Conservation (phyloP, 2,797 vertebrate genomes). For the Caiman crocodilus region DNA sequence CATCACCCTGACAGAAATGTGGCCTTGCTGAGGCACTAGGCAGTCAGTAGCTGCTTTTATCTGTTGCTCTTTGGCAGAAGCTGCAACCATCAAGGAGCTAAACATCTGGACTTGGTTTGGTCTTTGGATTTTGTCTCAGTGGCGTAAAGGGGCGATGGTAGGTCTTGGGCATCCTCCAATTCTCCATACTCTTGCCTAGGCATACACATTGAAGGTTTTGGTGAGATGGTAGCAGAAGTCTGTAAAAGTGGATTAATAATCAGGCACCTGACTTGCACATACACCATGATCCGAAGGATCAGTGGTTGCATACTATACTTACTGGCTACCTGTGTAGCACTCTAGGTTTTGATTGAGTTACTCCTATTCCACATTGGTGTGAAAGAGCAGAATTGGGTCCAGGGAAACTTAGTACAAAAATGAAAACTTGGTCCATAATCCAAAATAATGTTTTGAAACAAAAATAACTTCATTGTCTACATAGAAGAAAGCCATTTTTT, state of each 20-base stretch:
- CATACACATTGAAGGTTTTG: too few species aligned
- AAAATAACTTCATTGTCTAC: neutral
- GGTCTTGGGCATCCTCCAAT: too few species aligned
- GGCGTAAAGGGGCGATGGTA: too few species aligned
- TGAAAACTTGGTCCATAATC: neutral
- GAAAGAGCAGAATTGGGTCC: neutral
- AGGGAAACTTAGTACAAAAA: neutral
- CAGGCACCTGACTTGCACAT: fast-evolving
- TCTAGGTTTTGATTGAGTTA: neutral
- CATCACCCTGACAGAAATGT: too few species aligned
- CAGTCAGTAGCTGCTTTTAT: too few species aligned
- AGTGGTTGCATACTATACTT: neutral
- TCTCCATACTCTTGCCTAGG: too few species aligned
- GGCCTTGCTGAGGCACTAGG: too few species aligned
- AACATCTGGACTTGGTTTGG: too few species aligned
- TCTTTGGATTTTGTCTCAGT: too few species aligned
- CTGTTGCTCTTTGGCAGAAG: too few species aligned
- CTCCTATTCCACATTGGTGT: neutral
- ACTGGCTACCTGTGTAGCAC: neutral
- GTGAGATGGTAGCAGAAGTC: fast-evolving
- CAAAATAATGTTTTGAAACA: neutral
- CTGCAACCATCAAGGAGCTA: too few species aligned
- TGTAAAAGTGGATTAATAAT: fast-evolving
- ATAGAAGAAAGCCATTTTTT: neutral
- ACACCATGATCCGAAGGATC: neutral